phyloP scores from a whole-genome alignment of 2,113 vertebrate genomes.

The Rafetus swinhoei region DNA sequence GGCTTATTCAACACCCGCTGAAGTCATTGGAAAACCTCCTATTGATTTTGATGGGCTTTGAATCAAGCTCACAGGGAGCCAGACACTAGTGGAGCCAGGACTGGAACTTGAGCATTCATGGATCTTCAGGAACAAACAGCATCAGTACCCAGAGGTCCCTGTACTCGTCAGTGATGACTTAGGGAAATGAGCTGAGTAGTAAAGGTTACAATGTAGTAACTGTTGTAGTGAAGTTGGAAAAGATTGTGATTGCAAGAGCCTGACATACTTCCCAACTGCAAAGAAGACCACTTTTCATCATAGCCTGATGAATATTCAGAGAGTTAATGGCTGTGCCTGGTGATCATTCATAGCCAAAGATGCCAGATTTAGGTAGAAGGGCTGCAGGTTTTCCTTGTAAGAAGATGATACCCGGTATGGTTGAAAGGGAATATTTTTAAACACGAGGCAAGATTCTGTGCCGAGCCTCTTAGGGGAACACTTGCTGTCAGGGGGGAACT shows the following conservation, averaged over 20 bases:
- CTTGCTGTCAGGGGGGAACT: not conserved
- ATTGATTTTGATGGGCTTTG: not conserved
- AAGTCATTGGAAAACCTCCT: not conserved
- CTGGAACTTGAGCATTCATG: not conserved
- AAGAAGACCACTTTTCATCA: not conserved
- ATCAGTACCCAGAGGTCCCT: not conserved
- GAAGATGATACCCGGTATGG: not conserved
- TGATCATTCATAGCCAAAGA: not conserved
- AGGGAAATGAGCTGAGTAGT: not conserved
- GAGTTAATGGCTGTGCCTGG: not conserved
- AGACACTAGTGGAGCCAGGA: not conserved
- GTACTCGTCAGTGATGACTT: not conserved
- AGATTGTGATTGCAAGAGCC: not conserved
- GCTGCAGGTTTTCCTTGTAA: not conserved
- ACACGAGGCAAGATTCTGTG: not conserved
- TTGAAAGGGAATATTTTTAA: not conserved
- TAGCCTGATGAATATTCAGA: not conserved
- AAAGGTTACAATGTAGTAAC: not conserved
- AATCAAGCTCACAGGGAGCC: not conserved
- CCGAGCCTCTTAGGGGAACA: not conserved
- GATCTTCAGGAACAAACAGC: not conserved
- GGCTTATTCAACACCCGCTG: rapidly evolving
- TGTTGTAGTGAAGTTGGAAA: not conserved
- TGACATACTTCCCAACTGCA: rapidly evolving
- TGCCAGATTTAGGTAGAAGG: not conserved